A percentile compares a stretch with the other conserved stretches of the same genome.
Evolutionary conservation across 2,113 vertebrate genomes (phyloP).

Genomic region (Oryzias melastigma): DNA sequence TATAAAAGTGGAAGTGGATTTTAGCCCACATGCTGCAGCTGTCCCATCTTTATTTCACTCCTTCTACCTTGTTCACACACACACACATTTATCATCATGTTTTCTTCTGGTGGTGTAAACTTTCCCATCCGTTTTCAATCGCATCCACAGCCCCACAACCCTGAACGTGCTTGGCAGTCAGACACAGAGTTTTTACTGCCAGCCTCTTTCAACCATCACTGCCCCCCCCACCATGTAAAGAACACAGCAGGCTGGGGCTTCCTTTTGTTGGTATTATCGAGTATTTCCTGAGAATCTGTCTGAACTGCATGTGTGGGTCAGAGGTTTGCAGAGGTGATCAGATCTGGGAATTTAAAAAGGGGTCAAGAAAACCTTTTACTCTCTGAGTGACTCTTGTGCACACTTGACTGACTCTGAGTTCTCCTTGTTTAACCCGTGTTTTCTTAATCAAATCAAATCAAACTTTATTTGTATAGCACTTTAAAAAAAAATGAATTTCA

Average conservation of each 20-base stretch:
- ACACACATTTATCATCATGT: slow-evolving; percentile 52
- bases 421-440: slow-evolving; percentile 25
- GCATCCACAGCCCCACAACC: slow-evolving; percentile 61
- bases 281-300: slow-evolving; percentile 51
- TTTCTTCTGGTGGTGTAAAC: slow-evolving; percentile 64
- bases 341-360: slow-evolving; percentile 48
- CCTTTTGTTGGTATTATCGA: slow-evolving; percentile 48
- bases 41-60: slow-evolving; percentile 59
- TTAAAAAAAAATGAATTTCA: no score
- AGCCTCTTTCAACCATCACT: slow-evolving; percentile 54
- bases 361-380: slow-evolving; percentile 35
- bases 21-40: slow-evolving; percentile 62
- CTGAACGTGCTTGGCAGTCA: slow-evolving; percentile 70
- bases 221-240: slow-evolving; percentile 48
- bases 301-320: slow-evolving; percentile 45
- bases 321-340: slow-evolving; percentile 44
- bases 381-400: slow-evolving; percentile 11
- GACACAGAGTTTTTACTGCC: slow-evolving; percentile 65
- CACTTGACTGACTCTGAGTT: slow-evolving; percentile 30
- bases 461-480: no score
- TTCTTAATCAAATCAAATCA: no score
- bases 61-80: background rate
- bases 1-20: slow-evolving; percentile 71
- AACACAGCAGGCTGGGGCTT: slow-evolving; percentile 43
- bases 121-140: slow-evolving; percentile 72